Evolutionary conservation across 92 coral and sea anemone genomes (phyloP), one percentile per base, ranked within the genome.

Genomic region (Muricea muricata): DNA sequence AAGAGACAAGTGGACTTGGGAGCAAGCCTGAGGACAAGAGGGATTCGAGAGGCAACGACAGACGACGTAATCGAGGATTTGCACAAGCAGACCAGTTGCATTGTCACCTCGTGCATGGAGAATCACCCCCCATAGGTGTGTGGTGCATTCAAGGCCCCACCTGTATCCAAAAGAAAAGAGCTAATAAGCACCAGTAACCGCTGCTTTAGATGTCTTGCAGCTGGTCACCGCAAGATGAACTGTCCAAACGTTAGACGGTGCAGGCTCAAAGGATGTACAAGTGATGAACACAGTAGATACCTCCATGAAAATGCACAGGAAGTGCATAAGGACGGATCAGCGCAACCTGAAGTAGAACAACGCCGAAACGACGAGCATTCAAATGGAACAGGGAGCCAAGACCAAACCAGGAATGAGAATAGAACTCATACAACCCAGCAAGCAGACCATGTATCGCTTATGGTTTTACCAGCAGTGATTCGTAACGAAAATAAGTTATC

Each of bases 211-310:
- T 80, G 85, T 14, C 55, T 65, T 37, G 52, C 85, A 31, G 58
- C 76, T 28, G 78, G 78, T 14, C 50, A 80, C 21, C 37, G n/a
- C n/a, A 17, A 50, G 39, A n/a, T n/a, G n/a, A n/a, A 35, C 32
- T 60, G 88, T 17, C 57, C 66, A 41, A 37, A 58, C 17, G 42
- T 48, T 20, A 85, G 76, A 47, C 83, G 85, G 18, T 79, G 89
- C 33, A 80, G 86, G 20, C 4, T 87, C 21, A 34, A 71, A 58
- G 74, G 80, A 18, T 80, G 90, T 70, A 31, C 15, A 7, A 55
- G 63, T 24, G 29, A n/a, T 55, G 63, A 55, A 55, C 63, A 55
- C 15, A 55, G 63, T 55, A 55, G 15, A 55, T 55, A 55, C 21
- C 25, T 55, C 63, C 63, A 55, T 10, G 58, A 13, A 50, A 20